phyloP scores from a whole-genome alignment of 2,797 vertebrate genomes.

The Microhierax caerulescens region DNA sequence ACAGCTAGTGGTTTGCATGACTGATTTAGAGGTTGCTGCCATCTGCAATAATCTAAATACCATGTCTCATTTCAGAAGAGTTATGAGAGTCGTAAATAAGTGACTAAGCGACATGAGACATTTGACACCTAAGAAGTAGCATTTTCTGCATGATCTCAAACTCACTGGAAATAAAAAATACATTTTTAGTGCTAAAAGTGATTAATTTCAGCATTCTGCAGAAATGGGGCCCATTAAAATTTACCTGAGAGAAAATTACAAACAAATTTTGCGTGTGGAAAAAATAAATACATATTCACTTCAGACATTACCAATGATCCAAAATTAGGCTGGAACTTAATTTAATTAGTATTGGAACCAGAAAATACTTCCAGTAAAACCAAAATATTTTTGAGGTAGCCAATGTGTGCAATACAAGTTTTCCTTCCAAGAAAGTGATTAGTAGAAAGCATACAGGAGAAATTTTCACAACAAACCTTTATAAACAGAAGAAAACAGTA shows the following conservation, averaged over 20 bases:
- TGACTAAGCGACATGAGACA: constrained; percentile 35
- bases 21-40: constrained; percentile 36
- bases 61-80: constrained; percentile 23
- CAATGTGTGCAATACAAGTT: not conserved
- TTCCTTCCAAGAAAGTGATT: not conserved
- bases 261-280: not conserved
- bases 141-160: not conserved
- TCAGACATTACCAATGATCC: not conserved
- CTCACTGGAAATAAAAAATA: not conserved
- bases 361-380: not conserved
- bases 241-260: not conserved
- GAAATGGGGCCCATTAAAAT: not conserved
- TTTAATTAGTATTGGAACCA: not conserved
- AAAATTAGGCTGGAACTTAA: not conserved
- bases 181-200: not conserved
- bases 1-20: constrained; percentile 3
- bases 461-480: not conserved
- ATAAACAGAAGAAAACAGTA: not conserved
- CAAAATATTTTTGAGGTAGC: not conserved
- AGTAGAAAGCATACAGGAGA: not conserved
- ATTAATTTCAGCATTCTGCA: not conserved
- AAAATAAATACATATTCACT: not conserved
- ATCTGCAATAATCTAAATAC: constrained; percentile 43
- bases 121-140: not conserved
- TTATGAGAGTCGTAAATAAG: constrained; percentile 9